Conservation (phyloP, 2,888 invertebrate genomes). For the Nephrotoma appendiculata region DNA sequence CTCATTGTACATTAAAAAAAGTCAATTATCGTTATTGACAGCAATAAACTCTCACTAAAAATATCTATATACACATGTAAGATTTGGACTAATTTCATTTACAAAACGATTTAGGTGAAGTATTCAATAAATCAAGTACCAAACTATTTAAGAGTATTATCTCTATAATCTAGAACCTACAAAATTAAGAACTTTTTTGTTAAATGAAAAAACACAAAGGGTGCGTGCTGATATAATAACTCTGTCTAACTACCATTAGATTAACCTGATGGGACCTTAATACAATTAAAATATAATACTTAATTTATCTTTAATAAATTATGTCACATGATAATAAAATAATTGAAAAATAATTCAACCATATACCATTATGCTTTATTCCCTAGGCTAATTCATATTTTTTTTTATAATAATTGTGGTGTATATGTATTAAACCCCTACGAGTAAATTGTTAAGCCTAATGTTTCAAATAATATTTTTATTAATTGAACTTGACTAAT, state of each 20-base stretch:
- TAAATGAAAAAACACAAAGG: not conserved
- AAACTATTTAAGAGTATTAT: too few relatives aligned
- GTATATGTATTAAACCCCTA: not conserved
- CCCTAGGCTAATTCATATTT: not conserved
- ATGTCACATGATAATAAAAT: not conserved
- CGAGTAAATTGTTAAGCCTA: too few relatives aligned
- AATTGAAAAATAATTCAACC: not conserved
- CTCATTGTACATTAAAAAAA: too few relatives aligned
- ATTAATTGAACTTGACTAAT: not conserved
- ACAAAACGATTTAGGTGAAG: too few relatives aligned
- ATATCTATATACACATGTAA: too few relatives aligned
- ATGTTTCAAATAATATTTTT: not conserved
- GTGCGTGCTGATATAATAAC: not conserved
- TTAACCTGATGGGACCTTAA: not conserved
- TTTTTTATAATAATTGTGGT: not conserved
- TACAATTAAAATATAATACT: not conserved
- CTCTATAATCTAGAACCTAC: too few relatives aligned
- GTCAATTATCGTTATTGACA: too few relatives aligned
- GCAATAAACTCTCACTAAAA: too few relatives aligned
- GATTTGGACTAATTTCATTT: too few relatives aligned
- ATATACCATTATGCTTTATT: not conserved
- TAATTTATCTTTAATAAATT: not conserved
- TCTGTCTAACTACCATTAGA: not conserved
- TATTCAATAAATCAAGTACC: too few relatives aligned
- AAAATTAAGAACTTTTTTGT: not conserved